Conservation (phyloP, 2,888 invertebrate species). For the Agelastica alni region DNA sequence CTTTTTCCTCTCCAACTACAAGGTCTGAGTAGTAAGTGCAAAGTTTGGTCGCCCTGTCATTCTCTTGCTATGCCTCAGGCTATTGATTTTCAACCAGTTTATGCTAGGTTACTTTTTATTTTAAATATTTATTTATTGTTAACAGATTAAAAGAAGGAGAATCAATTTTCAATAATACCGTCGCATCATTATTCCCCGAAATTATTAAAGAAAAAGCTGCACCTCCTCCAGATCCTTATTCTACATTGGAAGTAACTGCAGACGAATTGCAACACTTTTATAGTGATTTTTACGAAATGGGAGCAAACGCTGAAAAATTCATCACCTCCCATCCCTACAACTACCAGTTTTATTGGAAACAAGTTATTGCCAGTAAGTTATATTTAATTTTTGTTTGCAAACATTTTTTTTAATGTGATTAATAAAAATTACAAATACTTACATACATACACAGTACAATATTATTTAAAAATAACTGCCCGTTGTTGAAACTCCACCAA, state of each 20-base stretch:
- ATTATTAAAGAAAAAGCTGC: conserved; percentile 59
- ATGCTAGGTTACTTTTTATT: no score
- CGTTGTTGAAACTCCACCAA: no score
- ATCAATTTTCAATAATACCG: conserved; percentile 68
- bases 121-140: no score
- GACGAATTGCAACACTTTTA: conserved; percentile 48
- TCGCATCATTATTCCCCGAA: conserved; percentile 66
- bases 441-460: no score
- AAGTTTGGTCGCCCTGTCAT: no score
- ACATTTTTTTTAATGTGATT: no score
- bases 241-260: conserved; percentile 20
- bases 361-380: conserved; percentile 54
- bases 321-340: conserved; percentile 59
- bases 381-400: no score
- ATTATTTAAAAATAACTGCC: no score
- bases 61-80: neutral
- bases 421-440: no score
- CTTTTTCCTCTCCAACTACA: no score
- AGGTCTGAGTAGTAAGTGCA: no score
- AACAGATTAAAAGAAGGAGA: conserved; percentile 60
- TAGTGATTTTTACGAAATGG: conserved; percentile 53
- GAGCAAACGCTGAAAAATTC: conserved; percentile 51
- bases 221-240: conserved; percentile 54
- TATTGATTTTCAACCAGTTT: no score
- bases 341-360: conserved; percentile 63